Base-by-base conservation (phyloP, 2,888 invertebrate genomes). In the Cecidostiba fungosa region DNA sequence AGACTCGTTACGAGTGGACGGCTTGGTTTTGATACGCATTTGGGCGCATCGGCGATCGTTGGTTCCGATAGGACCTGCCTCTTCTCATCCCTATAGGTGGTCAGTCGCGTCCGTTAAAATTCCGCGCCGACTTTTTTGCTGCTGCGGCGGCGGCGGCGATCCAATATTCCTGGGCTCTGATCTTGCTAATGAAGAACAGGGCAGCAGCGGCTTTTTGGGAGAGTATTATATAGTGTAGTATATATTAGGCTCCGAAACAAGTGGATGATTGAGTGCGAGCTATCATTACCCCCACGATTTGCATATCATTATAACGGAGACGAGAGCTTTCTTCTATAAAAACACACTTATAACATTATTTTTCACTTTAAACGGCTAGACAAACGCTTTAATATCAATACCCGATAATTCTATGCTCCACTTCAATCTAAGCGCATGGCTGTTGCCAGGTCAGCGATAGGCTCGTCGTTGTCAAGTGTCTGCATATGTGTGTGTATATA, bases 1-100 rank as follows among this genome's bases (percentile, higher is more conserved):
- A 84, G 80, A 23, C 54, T 84, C 80, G 80, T 81, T 81, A 66
- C 77, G 36, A 79, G 70, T 47, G 59, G 78, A 72, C 39, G 43
- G n/a, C 54, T 86, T 73, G 26, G 70, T 77, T 84, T 80, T 77
- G 80, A 77, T 77, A 74, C 66, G 73, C 47, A 32, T 78, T 70
- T 81, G 66, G 66, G 14, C 29, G 66, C 62, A 81, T 81, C 39
- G 79, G 59, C 78, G 83, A 79, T 86, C 74, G 78, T 26, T 36
- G 47, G 16, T 5, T 36, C 14, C n/a, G 77, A 82, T 85, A 80
- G 59, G 50, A 59, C 6, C 66, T 14, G 12, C 36, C 32, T 23
- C n/a, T 10, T 59, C 23, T 19, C 23, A 59, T 29, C 66, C 74
- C 32, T 72, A 62, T 50, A 62, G 47, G 74, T 74, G 84, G 78